These are phyloP conservation scores for Clunio marinus DNA, from an alignment of 2,888 invertebrate species.

Conservation along the genomic window DNA sequence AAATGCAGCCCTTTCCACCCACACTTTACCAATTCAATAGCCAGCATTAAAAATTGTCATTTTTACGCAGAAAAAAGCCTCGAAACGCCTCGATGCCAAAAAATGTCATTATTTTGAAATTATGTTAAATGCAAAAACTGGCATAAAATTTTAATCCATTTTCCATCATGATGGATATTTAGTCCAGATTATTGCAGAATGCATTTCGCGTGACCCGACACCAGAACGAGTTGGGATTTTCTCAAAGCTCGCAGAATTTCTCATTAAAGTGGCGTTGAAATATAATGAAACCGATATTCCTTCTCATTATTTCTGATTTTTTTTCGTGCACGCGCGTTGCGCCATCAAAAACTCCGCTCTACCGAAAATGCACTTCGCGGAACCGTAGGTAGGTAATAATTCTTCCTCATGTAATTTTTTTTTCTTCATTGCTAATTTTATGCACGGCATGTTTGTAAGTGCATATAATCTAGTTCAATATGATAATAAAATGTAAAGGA, in stretches of 20 bases:
- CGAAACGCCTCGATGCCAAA: neutral
- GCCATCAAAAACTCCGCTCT: neutral
- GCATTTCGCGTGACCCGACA: slow-evolving; percentile 32
- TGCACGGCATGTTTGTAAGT: slow-evolving; percentile 22
- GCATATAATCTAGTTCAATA: slow-evolving; percentile 30
- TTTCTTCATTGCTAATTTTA: slow-evolving; percentile 25
- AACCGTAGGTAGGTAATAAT: too few species aligned
- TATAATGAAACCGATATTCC: too few species aligned
- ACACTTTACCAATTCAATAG: too few species aligned
- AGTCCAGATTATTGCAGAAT: slow-evolving; percentile 32
- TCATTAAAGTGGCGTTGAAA: neutral
- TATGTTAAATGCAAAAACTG: slow-evolving; percentile 20
- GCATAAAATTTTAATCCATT: slow-evolving; percentile 38
- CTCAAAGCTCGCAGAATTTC: neutral
- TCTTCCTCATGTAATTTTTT: slow-evolving; percentile 4
- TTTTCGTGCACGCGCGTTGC: neutral
- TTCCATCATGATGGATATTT: slow-evolving; percentile 37
- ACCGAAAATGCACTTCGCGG: slow-evolving; percentile 19
- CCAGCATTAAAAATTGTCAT: neutral
- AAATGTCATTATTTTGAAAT: slow-evolving; percentile 32
- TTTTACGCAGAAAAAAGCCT: slow-evolving; percentile 12
- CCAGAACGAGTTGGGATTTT: slow-evolving; percentile 4
- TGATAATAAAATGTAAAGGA: slow-evolving; percentile 16
- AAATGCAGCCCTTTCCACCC: too few species aligned
- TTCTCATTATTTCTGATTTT: too few species aligned